Conservation (phyloP, 2,113 vertebrate species). For the Trematocara macrostoma region DNA sequence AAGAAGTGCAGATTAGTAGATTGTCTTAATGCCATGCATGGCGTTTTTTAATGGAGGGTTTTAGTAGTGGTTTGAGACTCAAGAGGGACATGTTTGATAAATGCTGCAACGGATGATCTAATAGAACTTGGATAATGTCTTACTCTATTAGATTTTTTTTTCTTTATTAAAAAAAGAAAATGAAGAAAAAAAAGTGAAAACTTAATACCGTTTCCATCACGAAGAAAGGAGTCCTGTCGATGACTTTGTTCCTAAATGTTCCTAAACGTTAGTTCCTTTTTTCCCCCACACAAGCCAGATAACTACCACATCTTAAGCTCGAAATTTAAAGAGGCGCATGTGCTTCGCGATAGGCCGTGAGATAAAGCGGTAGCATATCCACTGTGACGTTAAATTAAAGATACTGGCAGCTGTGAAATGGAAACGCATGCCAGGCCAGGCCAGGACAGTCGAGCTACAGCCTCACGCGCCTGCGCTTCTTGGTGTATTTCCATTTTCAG, state of each 20-base stretch:
- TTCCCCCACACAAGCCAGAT: background rate
- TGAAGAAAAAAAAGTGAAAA: background rate
- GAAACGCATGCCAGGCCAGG: background rate
- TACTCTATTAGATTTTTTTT: background rate
- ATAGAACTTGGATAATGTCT: background rate
- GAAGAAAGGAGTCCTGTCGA: background rate
- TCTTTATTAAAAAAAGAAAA: background rate
- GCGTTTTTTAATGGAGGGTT: background rate
- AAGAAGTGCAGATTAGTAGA: background rate
- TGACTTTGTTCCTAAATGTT: background rate
- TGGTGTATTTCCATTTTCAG: conserved; percentile 20
- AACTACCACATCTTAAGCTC: conserved; percentile 17
- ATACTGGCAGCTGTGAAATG: conserved; percentile 26
- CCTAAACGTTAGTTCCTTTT: background rate
- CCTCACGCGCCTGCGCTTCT: conserved; percentile 3
- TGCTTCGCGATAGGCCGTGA: background rate
- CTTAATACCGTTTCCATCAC: background rate
- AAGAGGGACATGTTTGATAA: background rate
- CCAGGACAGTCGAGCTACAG: background rate
- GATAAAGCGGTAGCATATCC: conserved; percentile 26
- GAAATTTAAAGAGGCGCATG: conserved; percentile 23
- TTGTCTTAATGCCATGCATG: background rate
- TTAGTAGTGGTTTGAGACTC: background rate
- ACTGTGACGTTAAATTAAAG: conserved; percentile 42
- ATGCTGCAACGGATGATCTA: background rate